Percentiles rank a stretch among this genome's conserved stretches.
Evolutionary conservation across 2,113 vertebrate genomes (phyloP).

Genomic region (Centrocercus urophasianus): DNA sequence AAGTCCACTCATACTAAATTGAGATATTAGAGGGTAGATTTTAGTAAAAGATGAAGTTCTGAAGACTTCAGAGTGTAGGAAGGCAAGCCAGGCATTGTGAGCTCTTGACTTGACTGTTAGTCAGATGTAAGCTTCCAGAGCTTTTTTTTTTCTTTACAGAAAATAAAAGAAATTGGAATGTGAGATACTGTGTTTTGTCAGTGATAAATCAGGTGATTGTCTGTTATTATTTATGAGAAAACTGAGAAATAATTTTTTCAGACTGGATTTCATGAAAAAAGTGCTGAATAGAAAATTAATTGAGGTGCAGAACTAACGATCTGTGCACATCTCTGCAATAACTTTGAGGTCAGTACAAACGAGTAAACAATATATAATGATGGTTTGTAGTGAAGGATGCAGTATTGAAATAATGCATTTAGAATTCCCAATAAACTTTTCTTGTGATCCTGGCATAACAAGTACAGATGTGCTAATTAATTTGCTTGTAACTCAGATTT

Average conservation of each 20-base stretch:
- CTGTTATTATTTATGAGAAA: background rate
- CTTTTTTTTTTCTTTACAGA: background rate
- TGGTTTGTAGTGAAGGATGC: background rate
- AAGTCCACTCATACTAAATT: background rate
- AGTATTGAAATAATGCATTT: background rate
- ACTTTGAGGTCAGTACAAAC: background rate
- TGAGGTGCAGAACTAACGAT: background rate
- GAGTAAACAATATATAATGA: background rate
- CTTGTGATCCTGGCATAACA: constrained; percentile 12
- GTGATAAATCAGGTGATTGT: background rate
- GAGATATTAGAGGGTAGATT: background rate
- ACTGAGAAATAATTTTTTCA: background rate
- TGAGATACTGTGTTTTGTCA: background rate
- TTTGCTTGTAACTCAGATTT: constrained; percentile 30
- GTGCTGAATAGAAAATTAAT: background rate
- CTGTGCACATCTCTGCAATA: background rate
- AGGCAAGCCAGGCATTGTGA: background rate
- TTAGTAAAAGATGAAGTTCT: background rate
- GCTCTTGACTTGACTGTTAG: background rate
- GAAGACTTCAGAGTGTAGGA: background rate
- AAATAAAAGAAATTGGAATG: background rate
- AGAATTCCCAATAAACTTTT: constrained; percentile 1
- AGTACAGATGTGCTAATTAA: constrained; percentile 52
- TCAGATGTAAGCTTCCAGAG: background rate
- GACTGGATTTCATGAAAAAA: background rate